phyloP scores from a whole-genome alignment of 1,140 invertebrate genomes.

The Pseudomyrmex gracilis region DNA sequence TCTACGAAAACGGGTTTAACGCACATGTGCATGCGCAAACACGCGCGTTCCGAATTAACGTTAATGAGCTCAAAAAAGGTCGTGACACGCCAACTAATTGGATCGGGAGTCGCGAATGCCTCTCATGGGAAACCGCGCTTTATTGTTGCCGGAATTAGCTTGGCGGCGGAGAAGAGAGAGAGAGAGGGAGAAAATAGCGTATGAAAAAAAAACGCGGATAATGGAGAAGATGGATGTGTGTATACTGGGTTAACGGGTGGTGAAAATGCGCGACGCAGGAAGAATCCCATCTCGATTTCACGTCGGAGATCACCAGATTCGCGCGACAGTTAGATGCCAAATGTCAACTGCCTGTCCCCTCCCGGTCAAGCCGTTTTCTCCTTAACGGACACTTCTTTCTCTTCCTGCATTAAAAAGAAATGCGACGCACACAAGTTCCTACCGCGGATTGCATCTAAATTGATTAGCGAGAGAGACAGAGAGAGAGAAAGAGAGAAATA shows the following conservation, averaged over 20 bases:
- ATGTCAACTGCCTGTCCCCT: background rate
- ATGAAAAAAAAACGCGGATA: conserved; percentile 49
- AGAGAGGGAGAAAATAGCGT: background rate
- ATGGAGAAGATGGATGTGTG: conserved; percentile 47
- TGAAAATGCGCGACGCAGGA: conserved; percentile 45
- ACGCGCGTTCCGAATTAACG: conserved; percentile 11
- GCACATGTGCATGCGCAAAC: background rate
- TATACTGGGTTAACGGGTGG: conserved; percentile 61
- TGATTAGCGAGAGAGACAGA: too few species aligned
- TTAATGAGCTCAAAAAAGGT: conserved; percentile 47
- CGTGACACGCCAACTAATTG: conserved; percentile 40
- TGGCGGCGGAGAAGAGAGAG: background rate
- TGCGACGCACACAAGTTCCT: background rate
- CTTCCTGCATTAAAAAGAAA: background rate
- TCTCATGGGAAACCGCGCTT: conserved; percentile 46
- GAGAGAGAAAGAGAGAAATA: too few species aligned
- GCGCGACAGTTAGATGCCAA: conserved; percentile 31
- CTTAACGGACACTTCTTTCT: background rate
- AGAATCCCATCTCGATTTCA: conserved; percentile 37
- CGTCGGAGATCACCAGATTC: conserved; percentile 29
- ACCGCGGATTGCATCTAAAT: background rate
- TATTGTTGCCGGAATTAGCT: conserved; percentile 53
- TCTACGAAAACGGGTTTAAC: background rate
- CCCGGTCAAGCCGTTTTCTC: background rate
- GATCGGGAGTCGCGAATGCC: conserved; percentile 43